Evolutionary conservation across 2,113 vertebrate genomes (phyloP).

Genomic region (Plectropomus leopardus): DNA sequence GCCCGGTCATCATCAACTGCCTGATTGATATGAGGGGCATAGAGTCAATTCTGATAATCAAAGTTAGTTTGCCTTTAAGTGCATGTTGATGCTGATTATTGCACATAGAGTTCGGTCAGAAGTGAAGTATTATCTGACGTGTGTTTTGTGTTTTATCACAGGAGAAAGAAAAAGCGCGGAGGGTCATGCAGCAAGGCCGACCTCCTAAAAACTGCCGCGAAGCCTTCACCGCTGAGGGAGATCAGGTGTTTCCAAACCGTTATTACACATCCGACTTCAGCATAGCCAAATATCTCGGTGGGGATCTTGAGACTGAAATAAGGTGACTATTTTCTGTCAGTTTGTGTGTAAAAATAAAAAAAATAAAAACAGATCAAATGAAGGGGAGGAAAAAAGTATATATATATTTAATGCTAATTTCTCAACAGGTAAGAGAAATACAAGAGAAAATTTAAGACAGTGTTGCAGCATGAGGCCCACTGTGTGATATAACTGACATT

Average conservation of each 20-base stretch:
- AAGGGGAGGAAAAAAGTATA: background rate
- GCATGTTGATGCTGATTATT: background rate
- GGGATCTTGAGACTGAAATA: constrained; percentile 61
- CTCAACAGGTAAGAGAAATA: no score
- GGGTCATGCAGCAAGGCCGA: constrained; percentile 57
- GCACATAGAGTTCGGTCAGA: background rate
- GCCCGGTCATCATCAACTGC: constrained; percentile 62
- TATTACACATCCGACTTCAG: constrained; percentile 67
- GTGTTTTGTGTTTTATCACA: constrained; percentile 17
- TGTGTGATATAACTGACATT: no score
- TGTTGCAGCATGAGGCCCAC: no score
- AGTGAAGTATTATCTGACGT: background rate
- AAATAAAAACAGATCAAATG: no score
- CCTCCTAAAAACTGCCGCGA: constrained; percentile 65
- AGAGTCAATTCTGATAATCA: constrained; percentile 66
- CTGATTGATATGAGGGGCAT: constrained; percentile 72
- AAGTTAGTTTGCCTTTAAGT: constrained; percentile 30
- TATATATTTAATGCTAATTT: background rate
- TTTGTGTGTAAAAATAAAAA: background rate
- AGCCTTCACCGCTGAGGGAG: constrained; percentile 65
- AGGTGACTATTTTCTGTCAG: constrained; percentile 25
- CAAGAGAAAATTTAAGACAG: no score
- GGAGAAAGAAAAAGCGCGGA: constrained; percentile 63
- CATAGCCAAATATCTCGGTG: constrained; percentile 58
- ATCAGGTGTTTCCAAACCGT: constrained; percentile 67